Conservation (phyloP, 1,140 invertebrate genomes). For the Drosophila sulfurigaster region DNA sequence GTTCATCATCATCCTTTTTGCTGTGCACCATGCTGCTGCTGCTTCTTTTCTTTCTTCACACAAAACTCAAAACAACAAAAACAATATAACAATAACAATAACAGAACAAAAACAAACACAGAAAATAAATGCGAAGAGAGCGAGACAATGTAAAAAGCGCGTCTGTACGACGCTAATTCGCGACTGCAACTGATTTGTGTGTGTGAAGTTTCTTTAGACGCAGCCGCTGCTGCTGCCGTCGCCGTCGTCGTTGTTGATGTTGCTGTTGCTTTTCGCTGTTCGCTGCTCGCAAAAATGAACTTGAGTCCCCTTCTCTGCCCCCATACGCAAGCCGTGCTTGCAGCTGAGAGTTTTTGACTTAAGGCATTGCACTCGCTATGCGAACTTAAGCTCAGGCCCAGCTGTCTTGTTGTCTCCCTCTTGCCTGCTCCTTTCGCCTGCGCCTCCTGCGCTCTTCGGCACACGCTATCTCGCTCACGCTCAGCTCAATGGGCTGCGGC, state of each 20-base stretch:
- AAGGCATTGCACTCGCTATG: slow-evolving; percentile 35
- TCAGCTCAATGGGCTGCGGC: not conserved
- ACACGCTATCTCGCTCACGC: not conserved
- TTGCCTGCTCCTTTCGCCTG: not conserved
- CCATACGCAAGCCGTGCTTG: no score
- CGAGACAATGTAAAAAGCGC: slow-evolving; percentile 44
- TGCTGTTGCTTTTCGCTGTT: slow-evolving; percentile 19
- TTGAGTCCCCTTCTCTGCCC: not conserved
- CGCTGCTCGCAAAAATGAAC: slow-evolving; percentile 37
- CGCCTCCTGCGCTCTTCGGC: not conserved
- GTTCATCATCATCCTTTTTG: slow-evolving; percentile 56
- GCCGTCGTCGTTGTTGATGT: slow-evolving; percentile 27
- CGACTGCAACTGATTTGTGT: slow-evolving; percentile 77
- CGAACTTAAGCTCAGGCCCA: slow-evolving; percentile 9
- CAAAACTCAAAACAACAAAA: slow-evolving; percentile 7
- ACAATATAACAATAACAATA: slow-evolving; percentile 2
- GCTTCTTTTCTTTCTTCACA: not conserved
- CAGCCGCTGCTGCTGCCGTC: slow-evolving; percentile 30
- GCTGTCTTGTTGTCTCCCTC: slow-evolving; percentile 10
- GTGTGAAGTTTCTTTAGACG: slow-evolving; percentile 42
- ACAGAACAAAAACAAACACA: not conserved
- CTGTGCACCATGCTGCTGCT: slow-evolving; percentile 54
- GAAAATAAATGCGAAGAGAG: slow-evolving; percentile 9
- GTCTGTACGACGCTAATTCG: slow-evolving; percentile 77
- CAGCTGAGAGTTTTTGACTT: slow-evolving; percentile 20